These are phyloP conservation scores for Noctuana brunneofusca DNA, from an alignment of 2,888 invertebrate genomes.

Conservation along the genomic window DNA sequence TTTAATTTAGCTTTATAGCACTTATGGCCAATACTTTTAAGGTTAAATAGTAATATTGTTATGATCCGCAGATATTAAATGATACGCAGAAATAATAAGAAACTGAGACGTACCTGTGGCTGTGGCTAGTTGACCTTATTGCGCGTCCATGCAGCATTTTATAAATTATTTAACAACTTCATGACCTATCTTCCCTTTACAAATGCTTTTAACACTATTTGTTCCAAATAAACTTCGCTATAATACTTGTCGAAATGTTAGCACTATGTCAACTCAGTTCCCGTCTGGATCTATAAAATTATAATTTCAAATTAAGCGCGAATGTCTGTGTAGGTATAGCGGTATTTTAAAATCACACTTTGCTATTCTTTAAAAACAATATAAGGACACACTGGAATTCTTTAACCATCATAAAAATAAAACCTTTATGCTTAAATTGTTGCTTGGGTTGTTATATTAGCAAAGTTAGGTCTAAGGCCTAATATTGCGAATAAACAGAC, in stretches of 20 bases:
- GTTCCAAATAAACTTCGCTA: neutral
- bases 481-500: neutral
- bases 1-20: neutral
- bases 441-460: neutral
- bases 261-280: slow-evolving; percentile 4
- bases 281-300: slow-evolving; percentile 19
- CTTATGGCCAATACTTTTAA: neutral
- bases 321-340: slow-evolving; percentile 13
- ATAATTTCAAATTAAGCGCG: slow-evolving; percentile 31
- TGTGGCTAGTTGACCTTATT: slow-evolving; percentile 15
- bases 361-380: neutral
- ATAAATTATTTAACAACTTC: neutral
- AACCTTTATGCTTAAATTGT: neutral
- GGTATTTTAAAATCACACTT: neutral
- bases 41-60: neutral
- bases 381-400: neutral
- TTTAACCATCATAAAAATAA: neutral
- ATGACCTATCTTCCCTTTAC: neutral
- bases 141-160: neutral
- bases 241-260: neutral
- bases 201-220: neutral
- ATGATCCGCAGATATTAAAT: too few species aligned
- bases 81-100: neutral
- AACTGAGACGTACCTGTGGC: slow-evolving; percentile 3
- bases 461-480: neutral